Percentiles rank a stretch among this genome's conserved stretches.
These are phyloP conservation scores for Rhodeus uyekii DNA, from an alignment of 2,797 vertebrate genomes.

Conservation along the genomic window DNA sequence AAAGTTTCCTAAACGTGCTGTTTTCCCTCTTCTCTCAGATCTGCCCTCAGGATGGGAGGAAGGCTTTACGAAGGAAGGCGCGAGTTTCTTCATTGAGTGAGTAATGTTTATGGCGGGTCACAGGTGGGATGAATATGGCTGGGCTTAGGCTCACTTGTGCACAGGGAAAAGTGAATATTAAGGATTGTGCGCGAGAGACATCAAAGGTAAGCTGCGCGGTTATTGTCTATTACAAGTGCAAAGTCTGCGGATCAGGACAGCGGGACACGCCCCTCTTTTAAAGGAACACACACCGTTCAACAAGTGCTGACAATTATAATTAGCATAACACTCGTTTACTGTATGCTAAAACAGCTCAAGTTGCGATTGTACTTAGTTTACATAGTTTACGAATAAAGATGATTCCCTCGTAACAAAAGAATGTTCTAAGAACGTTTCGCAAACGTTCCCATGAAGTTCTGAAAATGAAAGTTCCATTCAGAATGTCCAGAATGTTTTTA, in stretches of 20 bases:
- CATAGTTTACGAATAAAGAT: neutral
- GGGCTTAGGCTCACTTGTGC: too few relatives aligned
- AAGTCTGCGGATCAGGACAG: constrained; percentile 9
- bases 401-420: neutral
- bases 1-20: constrained; percentile 26
- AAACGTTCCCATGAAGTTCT: neutral
- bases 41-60: constrained; percentile 92
- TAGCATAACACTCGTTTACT: neutral
- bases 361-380: neutral
- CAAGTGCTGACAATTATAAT: neutral
- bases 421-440: neutral
- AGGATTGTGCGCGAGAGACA: neutral
- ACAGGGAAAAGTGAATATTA: neutral
- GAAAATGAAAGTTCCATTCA: neutral
- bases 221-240: constrained; percentile 1
- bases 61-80: constrained; percentile 88
- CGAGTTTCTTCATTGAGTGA: constrained; percentile 95
- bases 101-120: constrained; percentile 58
- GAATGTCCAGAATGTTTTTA: neutral
- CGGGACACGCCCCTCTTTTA: too few relatives aligned
- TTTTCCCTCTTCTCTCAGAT: constrained; percentile 72
- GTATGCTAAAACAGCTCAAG: neutral
- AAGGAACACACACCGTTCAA: neutral
- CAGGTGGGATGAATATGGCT: neutral
- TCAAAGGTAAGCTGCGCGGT: neutral